Evolutionary conservation across 2,888 invertebrate genomes (phyloP).

Genomic region (Scrobipalpa costella): DNA sequence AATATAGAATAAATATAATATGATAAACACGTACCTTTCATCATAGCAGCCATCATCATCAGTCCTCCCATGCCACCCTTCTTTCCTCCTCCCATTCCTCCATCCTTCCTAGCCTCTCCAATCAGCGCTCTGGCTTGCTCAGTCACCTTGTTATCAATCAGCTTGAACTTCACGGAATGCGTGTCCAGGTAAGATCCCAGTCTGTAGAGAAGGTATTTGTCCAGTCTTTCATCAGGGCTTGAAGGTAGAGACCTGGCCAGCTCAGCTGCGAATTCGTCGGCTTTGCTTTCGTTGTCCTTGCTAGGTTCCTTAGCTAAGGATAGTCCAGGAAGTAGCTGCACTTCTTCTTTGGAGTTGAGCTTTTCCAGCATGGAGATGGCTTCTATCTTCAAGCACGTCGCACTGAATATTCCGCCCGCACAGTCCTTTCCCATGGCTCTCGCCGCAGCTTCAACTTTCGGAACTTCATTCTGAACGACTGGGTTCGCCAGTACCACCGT

Average conservation of each 20-base stretch:
- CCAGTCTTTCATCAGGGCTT: slow-evolving; percentile 87
- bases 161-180: slow-evolving; percentile 86
- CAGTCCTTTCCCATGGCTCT: slow-evolving; percentile 67
- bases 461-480: slow-evolving; percentile 44
- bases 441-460: slow-evolving; percentile 54
- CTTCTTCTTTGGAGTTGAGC: slow-evolving; percentile 66
- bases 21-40: slow-evolving; percentile 77
- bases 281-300: slow-evolving; percentile 77
- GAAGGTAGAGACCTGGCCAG: slow-evolving; percentile 88
- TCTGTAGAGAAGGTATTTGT: slow-evolving; percentile 87
- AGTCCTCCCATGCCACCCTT: slow-evolving; percentile 74
- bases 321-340: slow-evolving; percentile 73
- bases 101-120: slow-evolving; percentile 78
- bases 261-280: slow-evolving; percentile 87
- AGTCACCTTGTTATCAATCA: slow-evolving; percentile 83
- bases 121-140: slow-evolving; percentile 81
- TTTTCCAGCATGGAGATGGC: slow-evolving; percentile 70
- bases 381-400: slow-evolving; percentile 72
- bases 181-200: slow-evolving; percentile 86
- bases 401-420: slow-evolving; percentile 64
- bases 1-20: too few species aligned
- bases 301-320: slow-evolving; percentile 84
- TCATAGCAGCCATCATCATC: slow-evolving; percentile 81
- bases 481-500: slow-evolving; percentile 64
- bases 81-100: slow-evolving; percentile 73